These are phyloP conservation scores for Engystomops pustulosus DNA, from an alignment of 2,113 vertebrate species.

Conservation along the genomic window DNA sequence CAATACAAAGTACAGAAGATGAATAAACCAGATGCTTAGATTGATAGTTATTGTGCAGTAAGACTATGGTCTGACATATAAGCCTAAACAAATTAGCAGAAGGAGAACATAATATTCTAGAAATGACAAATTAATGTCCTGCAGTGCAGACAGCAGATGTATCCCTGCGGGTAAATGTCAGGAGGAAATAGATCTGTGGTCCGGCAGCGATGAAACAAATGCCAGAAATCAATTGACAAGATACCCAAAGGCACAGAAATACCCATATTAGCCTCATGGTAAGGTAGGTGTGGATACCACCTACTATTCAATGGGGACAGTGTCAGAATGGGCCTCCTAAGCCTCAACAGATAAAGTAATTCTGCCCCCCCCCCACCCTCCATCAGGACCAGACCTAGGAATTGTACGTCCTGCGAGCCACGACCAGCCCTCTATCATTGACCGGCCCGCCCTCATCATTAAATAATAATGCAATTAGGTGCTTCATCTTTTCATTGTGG, in stretches of 20 bases:
- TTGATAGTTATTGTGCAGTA: neutral
- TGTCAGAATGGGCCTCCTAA: too few species aligned
- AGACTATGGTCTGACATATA: neutral
- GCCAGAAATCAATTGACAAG: neutral
- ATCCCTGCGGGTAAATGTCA: conserved; percentile 1
- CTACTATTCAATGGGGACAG: too few species aligned
- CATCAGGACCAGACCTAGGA: too few species aligned
- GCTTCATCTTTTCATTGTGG: too few species aligned
- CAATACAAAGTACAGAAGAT: neutral
- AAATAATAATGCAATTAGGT: too few species aligned
- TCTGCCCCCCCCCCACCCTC: too few species aligned
- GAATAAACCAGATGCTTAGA: neutral
- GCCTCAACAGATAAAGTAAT: too few species aligned
- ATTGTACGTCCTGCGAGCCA: too few species aligned
- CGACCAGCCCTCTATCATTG: too few species aligned
- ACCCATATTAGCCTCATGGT: too few species aligned
- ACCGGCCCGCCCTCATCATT: too few species aligned
- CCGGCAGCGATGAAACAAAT: conserved; percentile 12
- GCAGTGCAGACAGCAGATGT: conserved; percentile 14
- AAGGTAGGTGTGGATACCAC: too few species aligned
- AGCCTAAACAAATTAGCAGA: conserved; percentile 8
- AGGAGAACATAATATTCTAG: neutral
- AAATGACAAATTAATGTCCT: conserved; percentile 16
- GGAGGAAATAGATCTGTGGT: neutral
- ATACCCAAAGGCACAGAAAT: neutral